Evolutionary conservation across 2,888 invertebrate genomes (phyloP), one percentile per base, ranked within the genome.

Genomic region (Tiliacea aurago): DNA sequence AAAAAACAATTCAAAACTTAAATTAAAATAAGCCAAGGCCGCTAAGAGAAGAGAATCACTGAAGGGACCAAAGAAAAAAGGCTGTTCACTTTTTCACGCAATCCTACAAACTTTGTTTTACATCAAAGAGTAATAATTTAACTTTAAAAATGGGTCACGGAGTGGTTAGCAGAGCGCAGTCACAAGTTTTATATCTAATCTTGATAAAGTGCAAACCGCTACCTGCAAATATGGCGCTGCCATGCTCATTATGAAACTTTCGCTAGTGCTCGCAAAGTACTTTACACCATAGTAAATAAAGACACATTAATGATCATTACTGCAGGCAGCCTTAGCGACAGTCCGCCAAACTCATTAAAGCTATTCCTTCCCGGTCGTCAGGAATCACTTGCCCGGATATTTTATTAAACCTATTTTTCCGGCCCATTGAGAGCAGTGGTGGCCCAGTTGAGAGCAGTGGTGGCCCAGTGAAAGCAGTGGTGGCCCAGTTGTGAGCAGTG

Each of bases 121-220:
- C 59, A 43, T 75, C 75, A 45, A 75, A 66, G 66, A 47, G 41
- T 33, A 47, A 74, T 37, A 74, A 74, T 74, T 73, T 59, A 75
- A 61, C 75, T 64, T 61, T 41, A 18, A 53, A 75, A 75, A 55
- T 75, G 33, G 76, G 76, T 61, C 61, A 61, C 61, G 47, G n/a
- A n/a, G 20, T 47, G 45, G 75, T 47, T 47, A 59, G 23, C 20
- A 37, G 23, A 43, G 49, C 64, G 49, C 63, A 33, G 56, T 51
- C 64, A 58, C 58, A 73, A 74, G 58, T 73, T 69, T 70, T 71
- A 45, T 15, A 49, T 63, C 15, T 72, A 33, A 63, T 51, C 56
- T 73, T 51, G 64, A 73, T 73, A 37, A 73, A 73, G 33, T 49
- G 73, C 56, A 73, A 63, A 63, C 49, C 4, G 49, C 41, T 45